Percentiles rank a stretch among this genome's conserved stretches.
phyloP scores from a whole-genome alignment of 2,113 vertebrate genomes.

The Pluvianellus socialis region DNA sequence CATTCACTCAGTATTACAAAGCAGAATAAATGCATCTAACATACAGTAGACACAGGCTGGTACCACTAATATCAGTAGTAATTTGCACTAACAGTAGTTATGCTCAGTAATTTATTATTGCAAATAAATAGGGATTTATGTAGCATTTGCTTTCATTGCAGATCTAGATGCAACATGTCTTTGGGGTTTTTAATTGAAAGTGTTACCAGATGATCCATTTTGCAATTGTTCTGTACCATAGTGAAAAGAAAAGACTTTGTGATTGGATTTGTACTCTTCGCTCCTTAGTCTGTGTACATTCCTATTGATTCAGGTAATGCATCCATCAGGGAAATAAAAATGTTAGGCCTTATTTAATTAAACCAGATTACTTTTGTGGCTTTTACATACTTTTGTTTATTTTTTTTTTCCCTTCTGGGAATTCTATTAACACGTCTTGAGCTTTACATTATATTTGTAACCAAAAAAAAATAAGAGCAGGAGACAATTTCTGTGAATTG shows the following conservation, averaged over 20 bases:
- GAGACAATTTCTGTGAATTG: not conserved
- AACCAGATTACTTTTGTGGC: constrained; percentile 53
- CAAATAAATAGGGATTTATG: not conserved
- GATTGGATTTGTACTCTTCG: constrained; percentile 46
- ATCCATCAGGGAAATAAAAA: constrained; percentile 60
- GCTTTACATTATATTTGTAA: not conserved
- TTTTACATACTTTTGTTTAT: constrained; percentile 36
- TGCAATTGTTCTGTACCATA: not conserved
- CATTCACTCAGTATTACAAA: not conserved
- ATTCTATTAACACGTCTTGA: not conserved
- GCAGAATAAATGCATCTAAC: not conserved
- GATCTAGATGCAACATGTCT: not conserved
- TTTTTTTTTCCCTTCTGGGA: constrained; percentile 4
- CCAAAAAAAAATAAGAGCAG: not conserved
- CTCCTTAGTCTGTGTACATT: not conserved
- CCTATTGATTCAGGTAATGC: constrained; percentile 61
- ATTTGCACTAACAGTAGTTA: not conserved
- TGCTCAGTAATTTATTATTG: not conserved
- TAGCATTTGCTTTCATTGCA: not conserved
- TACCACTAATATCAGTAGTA: not conserved
- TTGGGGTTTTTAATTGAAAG: constrained; percentile 9
- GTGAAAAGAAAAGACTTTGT: not conserved
- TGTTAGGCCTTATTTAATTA: constrained; percentile 58
- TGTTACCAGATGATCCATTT: not conserved
- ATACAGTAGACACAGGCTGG: not conserved